phyloP scores from a whole-genome alignment of 2,113 vertebrate species.

The Isichthys henryi region DNA sequence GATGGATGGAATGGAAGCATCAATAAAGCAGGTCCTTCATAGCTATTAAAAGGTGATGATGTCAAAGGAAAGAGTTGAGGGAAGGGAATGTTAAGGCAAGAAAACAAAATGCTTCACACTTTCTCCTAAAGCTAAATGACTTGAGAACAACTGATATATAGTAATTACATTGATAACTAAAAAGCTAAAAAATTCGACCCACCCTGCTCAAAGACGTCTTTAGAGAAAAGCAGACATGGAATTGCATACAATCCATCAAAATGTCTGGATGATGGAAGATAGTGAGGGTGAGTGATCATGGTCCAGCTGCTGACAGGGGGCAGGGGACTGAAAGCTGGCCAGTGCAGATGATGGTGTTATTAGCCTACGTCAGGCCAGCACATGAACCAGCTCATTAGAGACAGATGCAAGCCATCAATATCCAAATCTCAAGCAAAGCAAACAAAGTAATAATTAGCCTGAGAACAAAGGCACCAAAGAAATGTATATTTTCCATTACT shows the following conservation, averaged over 20 bases:
- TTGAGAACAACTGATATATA: background rate
- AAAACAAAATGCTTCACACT: background rate
- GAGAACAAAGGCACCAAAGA: background rate
- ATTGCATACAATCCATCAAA: background rate
- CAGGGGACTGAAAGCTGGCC: background rate
- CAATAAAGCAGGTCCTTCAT: background rate
- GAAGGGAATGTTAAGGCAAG: background rate
- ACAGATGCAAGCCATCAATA: background rate
- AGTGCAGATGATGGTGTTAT: background rate
- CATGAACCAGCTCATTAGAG: background rate
- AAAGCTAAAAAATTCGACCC: background rate
- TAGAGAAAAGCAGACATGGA: background rate
- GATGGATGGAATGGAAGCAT: background rate
- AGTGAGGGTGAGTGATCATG: background rate
- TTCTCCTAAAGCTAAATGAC: background rate
- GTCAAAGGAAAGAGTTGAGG: background rate
- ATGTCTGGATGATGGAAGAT: background rate
- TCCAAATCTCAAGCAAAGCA: background rate
- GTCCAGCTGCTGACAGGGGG: background rate
- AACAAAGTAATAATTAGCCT: background rate
- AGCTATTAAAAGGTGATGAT: background rate
- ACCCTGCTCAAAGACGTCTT: background rate
- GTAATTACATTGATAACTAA: background rate
- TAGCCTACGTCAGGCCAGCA: background rate
- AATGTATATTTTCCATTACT: background rate